These are phyloP conservation scores for Apocrypta bakeri DNA, from an alignment of 1,140 invertebrate genomes.

Conservation along the genomic window DNA sequence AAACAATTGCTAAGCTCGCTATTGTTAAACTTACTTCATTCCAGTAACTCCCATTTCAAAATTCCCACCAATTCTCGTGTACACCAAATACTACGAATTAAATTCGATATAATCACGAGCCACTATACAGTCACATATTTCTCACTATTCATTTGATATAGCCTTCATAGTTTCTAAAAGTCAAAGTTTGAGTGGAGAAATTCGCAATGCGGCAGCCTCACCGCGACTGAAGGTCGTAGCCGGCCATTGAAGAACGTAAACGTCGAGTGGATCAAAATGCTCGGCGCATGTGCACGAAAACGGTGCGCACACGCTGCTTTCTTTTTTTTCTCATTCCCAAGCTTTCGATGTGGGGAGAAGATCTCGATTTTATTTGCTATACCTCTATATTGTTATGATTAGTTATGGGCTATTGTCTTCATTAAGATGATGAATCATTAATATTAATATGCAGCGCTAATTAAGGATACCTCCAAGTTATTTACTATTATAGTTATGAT, in stretches of 20 bases:
- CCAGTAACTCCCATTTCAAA: background rate
- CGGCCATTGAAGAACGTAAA: background rate
- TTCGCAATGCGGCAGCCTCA: conserved; percentile 52
- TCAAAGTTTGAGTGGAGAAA: background rate
- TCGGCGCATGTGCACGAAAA: conserved; percentile 26
- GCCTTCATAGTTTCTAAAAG: background rate
- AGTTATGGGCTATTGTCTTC: background rate
- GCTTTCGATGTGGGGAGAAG: background rate
- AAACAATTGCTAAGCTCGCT: too few species aligned
- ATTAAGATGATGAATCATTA: too few species aligned
- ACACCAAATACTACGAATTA: background rate
- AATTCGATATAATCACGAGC: background rate
- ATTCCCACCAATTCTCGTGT: background rate
- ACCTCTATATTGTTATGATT: background rate
- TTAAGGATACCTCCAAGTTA: too few species aligned
- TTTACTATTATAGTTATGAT: too few species aligned
- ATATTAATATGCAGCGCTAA: too few species aligned
- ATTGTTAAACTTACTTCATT: background rate
- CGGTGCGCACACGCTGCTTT: background rate
- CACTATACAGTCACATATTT: too few species aligned
- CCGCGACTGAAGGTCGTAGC: conserved; percentile 51
- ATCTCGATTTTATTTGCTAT: background rate
- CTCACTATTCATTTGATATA: too few species aligned
- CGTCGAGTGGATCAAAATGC: background rate
- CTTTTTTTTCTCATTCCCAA: background rate